Evolutionary conservation across 2,888 invertebrate genomes (phyloP).

Genomic region (Amaurobius ferox): DNA sequence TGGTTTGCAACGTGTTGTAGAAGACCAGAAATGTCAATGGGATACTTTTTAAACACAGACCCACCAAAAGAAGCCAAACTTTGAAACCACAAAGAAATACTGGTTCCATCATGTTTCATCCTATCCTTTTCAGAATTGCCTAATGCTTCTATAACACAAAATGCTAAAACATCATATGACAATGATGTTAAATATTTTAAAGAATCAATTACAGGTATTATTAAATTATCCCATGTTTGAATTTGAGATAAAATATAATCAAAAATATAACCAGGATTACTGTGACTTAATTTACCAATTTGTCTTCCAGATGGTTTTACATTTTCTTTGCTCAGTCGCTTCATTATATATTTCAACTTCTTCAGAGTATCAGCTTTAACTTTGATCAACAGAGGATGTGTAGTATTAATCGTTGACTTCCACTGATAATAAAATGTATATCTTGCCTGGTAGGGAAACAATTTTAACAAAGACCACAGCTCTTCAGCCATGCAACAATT

Average conservation of each 20-base stretch:
- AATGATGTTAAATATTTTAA: conserved; percentile 95
- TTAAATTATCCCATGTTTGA: conserved; percentile 95
- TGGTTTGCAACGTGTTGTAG: conserved; percentile 98
- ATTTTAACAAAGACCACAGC: conserved; percentile 91
- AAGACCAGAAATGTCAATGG: conserved; percentile 94
- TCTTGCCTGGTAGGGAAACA: conserved; percentile 90
- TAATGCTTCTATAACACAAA: conserved; percentile 95
- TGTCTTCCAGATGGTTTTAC: conserved; percentile 96
- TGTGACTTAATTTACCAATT: conserved; percentile 97
- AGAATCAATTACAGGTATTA: conserved; percentile 97
- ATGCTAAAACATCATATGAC: conserved; percentile 96
- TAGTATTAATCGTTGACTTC: conserved; percentile 92
- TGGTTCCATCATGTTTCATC: conserved; percentile 92
- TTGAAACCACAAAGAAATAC: conserved; percentile 95
- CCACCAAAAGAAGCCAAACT: conserved; percentile 97
- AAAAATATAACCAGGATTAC: conserved; percentile 95
- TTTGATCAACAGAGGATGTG: conserved; percentile 89
- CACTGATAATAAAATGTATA: conserved; percentile 95
- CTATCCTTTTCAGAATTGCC: conserved; percentile 84
- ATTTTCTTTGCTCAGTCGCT: conserved; percentile 95
- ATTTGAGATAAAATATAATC: conserved; percentile 92
- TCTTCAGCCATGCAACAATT: conserved; percentile 98
- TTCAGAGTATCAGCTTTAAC: conserved; percentile 92
- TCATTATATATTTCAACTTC: conserved; percentile 96
- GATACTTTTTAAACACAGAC: conserved; percentile 97